A percentile compares a stretch with the other conserved stretches of the same genome.
Conservation (phyloP, 2,797 vertebrate species). For the Erpetoichthys calabaricus region DNA sequence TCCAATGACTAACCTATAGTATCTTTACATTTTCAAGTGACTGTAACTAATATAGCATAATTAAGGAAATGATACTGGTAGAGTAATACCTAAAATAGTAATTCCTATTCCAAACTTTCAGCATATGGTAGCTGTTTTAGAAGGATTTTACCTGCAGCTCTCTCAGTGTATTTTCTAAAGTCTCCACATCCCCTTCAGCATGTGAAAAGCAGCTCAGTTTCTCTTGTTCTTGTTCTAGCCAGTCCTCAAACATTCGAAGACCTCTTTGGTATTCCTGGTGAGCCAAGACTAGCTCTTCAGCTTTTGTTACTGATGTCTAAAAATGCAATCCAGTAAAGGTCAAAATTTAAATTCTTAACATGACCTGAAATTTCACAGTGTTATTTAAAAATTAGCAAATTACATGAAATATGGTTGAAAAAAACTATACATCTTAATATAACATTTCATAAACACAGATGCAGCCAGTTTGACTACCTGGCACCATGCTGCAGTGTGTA, state of each 20-base stretch:
- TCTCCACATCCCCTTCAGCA: slow-evolving; percentile 62
- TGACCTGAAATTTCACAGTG: neutral
- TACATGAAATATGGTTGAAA: neutral
- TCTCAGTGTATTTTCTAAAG: slow-evolving; percentile 61
- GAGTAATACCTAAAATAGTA: no score
- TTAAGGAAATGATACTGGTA: no score
- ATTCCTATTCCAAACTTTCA: no score
- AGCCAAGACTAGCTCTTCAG: slow-evolving; percentile 68
- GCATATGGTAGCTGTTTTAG: no score
- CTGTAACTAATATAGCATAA: no score
- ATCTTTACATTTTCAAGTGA: no score
- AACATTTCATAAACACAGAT: no score
- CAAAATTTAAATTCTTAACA: neutral
- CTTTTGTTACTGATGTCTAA: slow-evolving; percentile 69
- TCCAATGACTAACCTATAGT: no score
- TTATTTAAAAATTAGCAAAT: neutral
- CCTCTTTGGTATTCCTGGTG: slow-evolving; percentile 86
- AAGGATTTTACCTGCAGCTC: slow-evolving; percentile 65
- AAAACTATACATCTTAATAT: no score
- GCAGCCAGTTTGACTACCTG: no score
- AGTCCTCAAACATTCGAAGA: slow-evolving; percentile 77
- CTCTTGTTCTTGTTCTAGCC: slow-evolving; percentile 80
- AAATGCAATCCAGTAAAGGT: neutral
- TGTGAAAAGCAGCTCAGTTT: slow-evolving; percentile 57
- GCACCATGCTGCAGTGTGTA: no score